Evolutionary conservation across 2,888 invertebrate species (phyloP), one percentile per base, ranked within the genome.

Genomic region (Cheilosia scutellata): DNA sequence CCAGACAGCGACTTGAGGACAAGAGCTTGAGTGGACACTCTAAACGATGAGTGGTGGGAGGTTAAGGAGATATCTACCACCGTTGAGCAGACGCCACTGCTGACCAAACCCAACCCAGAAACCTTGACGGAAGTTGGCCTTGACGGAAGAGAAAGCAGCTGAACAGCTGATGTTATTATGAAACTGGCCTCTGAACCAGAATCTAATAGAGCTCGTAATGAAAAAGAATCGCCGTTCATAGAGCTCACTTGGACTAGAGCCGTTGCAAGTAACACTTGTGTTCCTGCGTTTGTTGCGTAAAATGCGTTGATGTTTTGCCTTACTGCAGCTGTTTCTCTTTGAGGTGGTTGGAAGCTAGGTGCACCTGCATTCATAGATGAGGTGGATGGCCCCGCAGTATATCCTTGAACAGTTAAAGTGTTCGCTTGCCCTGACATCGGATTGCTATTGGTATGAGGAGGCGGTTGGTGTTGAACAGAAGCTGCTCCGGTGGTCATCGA

Each of bases 101-200:
- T 66, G 66, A 66, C 76, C 66, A 57, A 66, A 29, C 66, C 58
- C 37, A 58, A 31, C 49, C 65, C 65, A 49, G 58, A 75, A 16
- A 75, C 58, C 9, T 75, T 33, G 57, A 33, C 57, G 20, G 55
- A 44, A 13, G 47, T 76, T 9, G 29, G 25, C 6, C 33, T 40
- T 42, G 16, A n/a, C n/a, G 60, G 9, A n/a, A 53, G 53, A 27
- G 49, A 40, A 5, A 74, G 29, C 31, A n/a, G n/a, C n/a, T n/a
- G n/a, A n/a, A n/a, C n/a, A n/a, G n/a, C n/a, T n/a, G n/a, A n/a
- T n/a, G n/a, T n/a, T n/a, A n/a, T n/a, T n/a, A n/a, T n/a, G n/a
- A n/a, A n/a, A n/a, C n/a, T n/a, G n/a, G n/a, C n/a, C n/a, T n/a
- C n/a, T n/a, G n/a, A n/a, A n/a, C n/a, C n/a, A n/a, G n/a, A n/a